Conservation (phyloP, 2,113 vertebrate species). For the Pseudorasbora parva region DNA sequence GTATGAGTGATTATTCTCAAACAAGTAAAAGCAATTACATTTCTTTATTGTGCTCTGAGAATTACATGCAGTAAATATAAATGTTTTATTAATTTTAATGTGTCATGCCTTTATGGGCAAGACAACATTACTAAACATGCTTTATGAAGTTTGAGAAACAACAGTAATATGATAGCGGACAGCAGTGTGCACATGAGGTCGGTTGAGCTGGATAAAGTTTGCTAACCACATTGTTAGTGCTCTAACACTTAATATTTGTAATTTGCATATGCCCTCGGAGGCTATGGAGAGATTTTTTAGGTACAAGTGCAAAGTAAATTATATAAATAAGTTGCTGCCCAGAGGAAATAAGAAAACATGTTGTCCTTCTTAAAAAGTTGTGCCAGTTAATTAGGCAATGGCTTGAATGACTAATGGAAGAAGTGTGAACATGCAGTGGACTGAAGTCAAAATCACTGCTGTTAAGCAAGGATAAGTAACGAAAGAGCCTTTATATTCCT, state of each 20-base stretch:
- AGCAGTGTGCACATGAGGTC: neutral
- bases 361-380: neutral
- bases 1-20: neutral
- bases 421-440: neutral
- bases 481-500: neutral
- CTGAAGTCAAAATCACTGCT: conserved; percentile 13
- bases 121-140: neutral
- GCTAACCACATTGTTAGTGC: neutral
- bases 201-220: neutral
- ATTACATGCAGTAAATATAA: neutral
- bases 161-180: too few relatives aligned
- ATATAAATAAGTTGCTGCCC: neutral
- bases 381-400: neutral
- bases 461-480: neutral
- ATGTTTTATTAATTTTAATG: neutral
- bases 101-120: neutral
- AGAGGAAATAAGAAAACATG: conserved; percentile 5
- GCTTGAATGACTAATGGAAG: conserved; percentile 5
- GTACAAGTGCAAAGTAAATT: conserved; percentile 11
- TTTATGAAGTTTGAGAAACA: too few relatives aligned
- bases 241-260: neutral
- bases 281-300: neutral
- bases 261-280: neutral
- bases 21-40: neutral
- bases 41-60: neutral